These are phyloP conservation scores for Eupeodes luniger DNA, from an alignment of 2,888 invertebrate species.

Conservation along the genomic window DNA sequence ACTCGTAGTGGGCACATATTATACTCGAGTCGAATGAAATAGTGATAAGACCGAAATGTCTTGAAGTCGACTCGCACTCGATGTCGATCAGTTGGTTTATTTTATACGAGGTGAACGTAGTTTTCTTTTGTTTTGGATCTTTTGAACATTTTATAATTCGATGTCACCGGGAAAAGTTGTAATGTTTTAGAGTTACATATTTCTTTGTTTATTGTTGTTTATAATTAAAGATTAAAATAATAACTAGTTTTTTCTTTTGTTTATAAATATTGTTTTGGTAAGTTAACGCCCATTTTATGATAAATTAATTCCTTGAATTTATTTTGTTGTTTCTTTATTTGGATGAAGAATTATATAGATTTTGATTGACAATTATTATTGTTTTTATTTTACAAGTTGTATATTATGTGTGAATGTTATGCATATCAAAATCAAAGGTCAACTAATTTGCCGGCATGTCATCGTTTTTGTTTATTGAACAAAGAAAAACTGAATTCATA, in stretches of 20 bases:
- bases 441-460: neutral
- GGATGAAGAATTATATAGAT: too few relatives aligned
- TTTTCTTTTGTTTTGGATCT: neutral
- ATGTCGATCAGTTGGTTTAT: slow-evolving; percentile 20
- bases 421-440: neutral
- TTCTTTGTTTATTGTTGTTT: too few relatives aligned
- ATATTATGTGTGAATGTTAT: neutral
- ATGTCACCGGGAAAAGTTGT: slow-evolving; percentile 23
- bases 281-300: neutral
- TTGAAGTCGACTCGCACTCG: neutral
- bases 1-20: too few relatives aligned
- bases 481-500: neutral
- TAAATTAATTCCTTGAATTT: neutral
- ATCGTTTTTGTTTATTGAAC: slow-evolving; percentile 16
- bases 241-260: neutral
- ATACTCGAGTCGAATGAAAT: too few relatives aligned
- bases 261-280: slow-evolving; percentile 10
- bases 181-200: neutral
- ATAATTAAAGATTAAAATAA: neutral
- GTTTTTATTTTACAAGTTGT: neutral
- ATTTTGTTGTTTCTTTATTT: neutral
- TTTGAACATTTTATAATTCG: slow-evolving; percentile 6
- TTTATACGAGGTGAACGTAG: neutral
- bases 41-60: too few relatives aligned
- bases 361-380: neutral